phyloP scores from a whole-genome alignment of 2,797 vertebrate species.

The Falco columbarius region DNA sequence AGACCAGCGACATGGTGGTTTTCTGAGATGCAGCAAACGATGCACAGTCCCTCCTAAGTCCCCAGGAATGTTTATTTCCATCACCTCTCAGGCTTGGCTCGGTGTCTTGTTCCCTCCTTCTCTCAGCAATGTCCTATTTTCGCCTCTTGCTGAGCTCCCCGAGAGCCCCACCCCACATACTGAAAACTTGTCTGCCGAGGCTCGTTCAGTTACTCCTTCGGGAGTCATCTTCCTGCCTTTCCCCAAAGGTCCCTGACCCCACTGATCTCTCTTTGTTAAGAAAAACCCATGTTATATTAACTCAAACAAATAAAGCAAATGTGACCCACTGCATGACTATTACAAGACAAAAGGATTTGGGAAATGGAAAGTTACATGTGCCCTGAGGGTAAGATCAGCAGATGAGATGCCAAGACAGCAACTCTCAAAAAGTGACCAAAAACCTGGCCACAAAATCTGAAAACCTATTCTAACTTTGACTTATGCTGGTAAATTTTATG shows the following conservation, averaged over 20 bases:
- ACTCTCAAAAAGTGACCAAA: not conserved
- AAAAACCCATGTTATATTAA: not conserved
- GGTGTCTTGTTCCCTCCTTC: not conserved
- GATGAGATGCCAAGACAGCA: not conserved
- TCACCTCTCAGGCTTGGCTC: not conserved
- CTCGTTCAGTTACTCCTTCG: not conserved
- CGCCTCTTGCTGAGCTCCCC: not conserved
- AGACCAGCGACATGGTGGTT: not conserved
- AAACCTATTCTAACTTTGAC: not conserved
- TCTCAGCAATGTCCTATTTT: not conserved
- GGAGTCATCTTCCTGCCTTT: slow-evolving; percentile 1
- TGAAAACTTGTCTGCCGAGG: not conserved
- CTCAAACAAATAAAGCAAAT: slow-evolving; percentile 22
- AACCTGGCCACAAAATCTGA: not conserved
- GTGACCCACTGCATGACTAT: not conserved
- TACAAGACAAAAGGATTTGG: slow-evolving; percentile 2
- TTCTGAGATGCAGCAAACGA: not conserved
- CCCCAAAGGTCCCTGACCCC: not conserved
- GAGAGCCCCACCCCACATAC: not conserved
- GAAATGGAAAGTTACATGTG: not conserved
- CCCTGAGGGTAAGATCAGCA: not conserved
- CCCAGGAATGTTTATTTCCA: not conserved
- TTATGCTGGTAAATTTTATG: not conserved
- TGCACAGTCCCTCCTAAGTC: not conserved
- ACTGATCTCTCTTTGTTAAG: not conserved